A percentile compares a stretch with the other conserved stretches of the same genome.
Evolutionary conservation across 2,113 vertebrate genomes (phyloP).

Genomic region (Gallinago paraguaiae): DNA sequence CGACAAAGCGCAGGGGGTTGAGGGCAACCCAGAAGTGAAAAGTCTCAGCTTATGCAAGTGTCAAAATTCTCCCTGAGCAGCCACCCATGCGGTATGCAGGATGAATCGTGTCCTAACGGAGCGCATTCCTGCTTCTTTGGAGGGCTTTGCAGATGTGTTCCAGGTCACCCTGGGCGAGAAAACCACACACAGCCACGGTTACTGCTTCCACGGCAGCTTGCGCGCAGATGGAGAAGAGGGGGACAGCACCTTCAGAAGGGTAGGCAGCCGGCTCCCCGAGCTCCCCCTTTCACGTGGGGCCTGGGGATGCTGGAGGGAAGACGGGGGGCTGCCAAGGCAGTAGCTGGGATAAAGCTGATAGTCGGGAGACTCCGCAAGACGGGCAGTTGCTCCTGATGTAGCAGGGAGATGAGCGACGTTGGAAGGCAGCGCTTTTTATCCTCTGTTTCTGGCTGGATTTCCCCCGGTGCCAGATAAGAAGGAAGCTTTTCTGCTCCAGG

Average conservation of each 20-base stretch:
- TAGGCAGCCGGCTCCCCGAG: not conserved
- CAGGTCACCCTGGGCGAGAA: slow-evolving; percentile 62
- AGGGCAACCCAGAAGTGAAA: not conserved
- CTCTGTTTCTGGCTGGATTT: not conserved
- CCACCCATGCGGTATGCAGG: slow-evolving; percentile 67
- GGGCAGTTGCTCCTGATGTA: not conserved
- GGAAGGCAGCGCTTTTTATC: not conserved
- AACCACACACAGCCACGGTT: slow-evolving; percentile 54
- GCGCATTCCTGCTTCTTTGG: slow-evolving; percentile 46
- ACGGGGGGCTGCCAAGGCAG: not conserved
- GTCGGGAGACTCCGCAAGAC: not conserved
- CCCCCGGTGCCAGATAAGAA: not conserved
- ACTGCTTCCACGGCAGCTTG: not conserved
- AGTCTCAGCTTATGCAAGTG: slow-evolving; percentile 45
- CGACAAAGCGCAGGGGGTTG: not conserved
- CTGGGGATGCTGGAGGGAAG: not conserved
- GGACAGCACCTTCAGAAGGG: not conserved
- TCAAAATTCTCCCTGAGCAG: slow-evolving; percentile 60
- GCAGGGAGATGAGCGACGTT: not conserved
- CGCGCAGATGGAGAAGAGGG: not conserved
- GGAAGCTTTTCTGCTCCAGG: not conserved
- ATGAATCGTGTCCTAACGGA: slow-evolving; percentile 64
- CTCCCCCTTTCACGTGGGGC: accelerated
- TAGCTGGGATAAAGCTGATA: not conserved
- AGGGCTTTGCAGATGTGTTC: slow-evolving; percentile 58